Evolutionary conservation across 2,113 vertebrate species (phyloP).

Genomic region (Lophotis ruficrista): DNA sequence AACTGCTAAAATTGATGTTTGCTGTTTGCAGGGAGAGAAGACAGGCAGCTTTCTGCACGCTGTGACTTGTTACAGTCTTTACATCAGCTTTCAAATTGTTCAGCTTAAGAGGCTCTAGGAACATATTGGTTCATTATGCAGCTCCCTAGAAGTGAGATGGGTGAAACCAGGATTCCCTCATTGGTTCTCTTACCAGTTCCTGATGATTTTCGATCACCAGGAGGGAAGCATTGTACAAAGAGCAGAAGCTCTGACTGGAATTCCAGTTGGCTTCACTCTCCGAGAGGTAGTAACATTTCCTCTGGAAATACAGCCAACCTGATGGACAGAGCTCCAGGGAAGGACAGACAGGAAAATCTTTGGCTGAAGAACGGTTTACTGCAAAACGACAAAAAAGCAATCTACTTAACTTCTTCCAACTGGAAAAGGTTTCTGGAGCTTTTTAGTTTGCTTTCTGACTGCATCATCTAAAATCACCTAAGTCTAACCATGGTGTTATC

Average conservation of each 20-base stretch:
- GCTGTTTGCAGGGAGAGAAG: not conserved
- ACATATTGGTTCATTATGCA: not conserved
- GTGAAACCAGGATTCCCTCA: not conserved
- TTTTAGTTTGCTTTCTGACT: not conserved
- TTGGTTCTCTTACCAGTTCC: conserved; percentile 45
- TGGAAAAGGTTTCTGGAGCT: not conserved
- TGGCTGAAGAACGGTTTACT: not conserved
- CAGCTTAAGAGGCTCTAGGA: not conserved
- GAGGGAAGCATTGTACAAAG: conserved; percentile 17
- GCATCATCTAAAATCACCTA: not conserved
- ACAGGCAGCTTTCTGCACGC: not conserved
- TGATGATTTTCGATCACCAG: not conserved
- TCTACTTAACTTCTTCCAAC: not conserved
- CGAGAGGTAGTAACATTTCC: conserved; percentile 39
- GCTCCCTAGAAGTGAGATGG: not conserved
- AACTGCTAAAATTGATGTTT: not conserved
- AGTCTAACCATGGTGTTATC: not conserved
- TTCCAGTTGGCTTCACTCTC: conserved; percentile 5
- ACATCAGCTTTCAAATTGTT: not conserved
- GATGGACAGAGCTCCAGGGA: conserved; percentile 42
- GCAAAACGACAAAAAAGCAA: not conserved
- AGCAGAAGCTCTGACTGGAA: conserved; percentile 32
- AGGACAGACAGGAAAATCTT: not conserved
- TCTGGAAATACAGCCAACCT: conserved; percentile 55
- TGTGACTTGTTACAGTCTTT: not conserved